Base-by-base conservation (phyloP, 2,113 vertebrate species). In the Pedionomus torquatus region DNA sequence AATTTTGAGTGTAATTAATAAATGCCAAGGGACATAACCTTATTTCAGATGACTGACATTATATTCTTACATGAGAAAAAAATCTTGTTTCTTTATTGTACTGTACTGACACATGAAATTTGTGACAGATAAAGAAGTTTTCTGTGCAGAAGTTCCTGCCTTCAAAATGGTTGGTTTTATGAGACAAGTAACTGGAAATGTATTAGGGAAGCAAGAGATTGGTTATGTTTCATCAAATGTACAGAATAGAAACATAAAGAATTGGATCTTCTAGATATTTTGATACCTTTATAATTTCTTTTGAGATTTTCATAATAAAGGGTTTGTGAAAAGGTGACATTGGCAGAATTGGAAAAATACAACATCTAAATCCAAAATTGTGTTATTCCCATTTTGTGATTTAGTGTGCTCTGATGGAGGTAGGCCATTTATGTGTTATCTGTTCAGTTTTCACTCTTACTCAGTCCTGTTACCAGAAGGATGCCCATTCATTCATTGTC, bases 1-100 rank as follows among this genome's bases (percentile, higher is more conserved):
- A 95, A 64, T 94, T 65, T 85, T 83, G 57, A 65, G 14, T n/a
- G 57, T 87, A 94, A 93, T 95, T 95, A 95, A 82, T 87, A 93
- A 96, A 94, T 91, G 70, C 41, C 93, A 94, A 70, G 94, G 91
- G 92, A 93, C 4, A 1, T 94, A 93, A 94, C 94, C 94, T 11
- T 82, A 61, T 94, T 96, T 94, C 61, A 94, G 52, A 93, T 87
- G 75, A 72, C 61, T 93, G 91, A 82, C 6, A 1, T 58, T 78
- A 57, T 26, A 70, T 19, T 81, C n/a, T 41, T 52, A 6, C 66
- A 64, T 55, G 46, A 37, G 35, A 87, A 70, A 79, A 81, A 49
- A 81, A 26, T 18, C 23, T 92, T 82, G 33, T 44, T 83, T 78
- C 69, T 78, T 87, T 33, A 13, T 63, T 84, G 48, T 70, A n/a